Evolutionary conservation across 2,113 vertebrate genomes (phyloP).

Genomic region (Callionymus lyra): DNA sequence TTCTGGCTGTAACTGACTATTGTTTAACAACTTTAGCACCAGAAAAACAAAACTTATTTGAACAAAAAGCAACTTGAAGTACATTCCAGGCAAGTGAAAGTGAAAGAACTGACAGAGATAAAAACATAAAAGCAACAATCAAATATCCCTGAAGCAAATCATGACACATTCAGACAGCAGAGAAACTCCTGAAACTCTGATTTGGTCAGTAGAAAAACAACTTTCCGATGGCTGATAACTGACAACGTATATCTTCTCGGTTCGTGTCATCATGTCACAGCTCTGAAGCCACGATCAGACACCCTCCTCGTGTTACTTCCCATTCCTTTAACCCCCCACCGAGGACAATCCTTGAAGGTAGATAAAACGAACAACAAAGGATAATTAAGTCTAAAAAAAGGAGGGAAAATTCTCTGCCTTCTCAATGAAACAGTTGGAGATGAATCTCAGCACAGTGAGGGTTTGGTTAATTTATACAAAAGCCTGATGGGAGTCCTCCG

Average conservation of each 20-base stretch:
- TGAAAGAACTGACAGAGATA: no score
- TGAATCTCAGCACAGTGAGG: constrained; percentile 62
- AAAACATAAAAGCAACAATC: no score
- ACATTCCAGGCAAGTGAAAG: no score
- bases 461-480: constrained; percentile 58
- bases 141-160: no score
- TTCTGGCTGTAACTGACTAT: no score
- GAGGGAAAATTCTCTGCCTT: constrained; percentile 54
- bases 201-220: no score
- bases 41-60: no score
- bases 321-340: constrained; percentile 67
- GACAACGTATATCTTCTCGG: constrained; percentile 35
- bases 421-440: constrained; percentile 65
- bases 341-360: constrained; percentile 70
- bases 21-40: no score
- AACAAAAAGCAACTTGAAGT: no score
- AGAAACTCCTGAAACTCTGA: no score
- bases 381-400: constrained; percentile 72
- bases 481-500: constrained; percentile 56
- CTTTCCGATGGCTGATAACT: no score
- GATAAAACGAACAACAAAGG: constrained; percentile 69
- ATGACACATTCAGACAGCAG: no score
- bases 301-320: constrained; percentile 62
- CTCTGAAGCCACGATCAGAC: constrained; percentile 28
- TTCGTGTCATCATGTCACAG: constrained; percentile 56